phyloP scores from a whole-genome alignment of 2,113 vertebrate species.

The Anoura caudifer region DNA sequence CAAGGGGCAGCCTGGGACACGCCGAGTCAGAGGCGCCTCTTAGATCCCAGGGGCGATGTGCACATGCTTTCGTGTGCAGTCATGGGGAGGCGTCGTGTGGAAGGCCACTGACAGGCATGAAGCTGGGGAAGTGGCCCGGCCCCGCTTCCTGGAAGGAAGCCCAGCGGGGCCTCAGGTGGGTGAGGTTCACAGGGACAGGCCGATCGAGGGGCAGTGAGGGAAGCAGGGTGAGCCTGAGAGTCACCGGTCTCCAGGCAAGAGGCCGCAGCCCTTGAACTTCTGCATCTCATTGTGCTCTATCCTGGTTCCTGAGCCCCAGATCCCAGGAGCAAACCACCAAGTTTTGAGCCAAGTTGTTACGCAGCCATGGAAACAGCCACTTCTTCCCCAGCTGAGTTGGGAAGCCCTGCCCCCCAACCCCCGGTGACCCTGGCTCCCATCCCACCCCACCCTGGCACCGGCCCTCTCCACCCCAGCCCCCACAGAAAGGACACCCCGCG shows the following conservation, averaged over 20 bases:
- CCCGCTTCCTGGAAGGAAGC: not conserved
- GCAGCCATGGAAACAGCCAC: not conserved
- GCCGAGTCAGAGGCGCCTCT: too few relatives aligned
- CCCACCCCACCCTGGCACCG: not conserved
- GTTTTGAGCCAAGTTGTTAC: not conserved
- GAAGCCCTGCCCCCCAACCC: not conserved
- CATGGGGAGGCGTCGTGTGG: too few relatives aligned
- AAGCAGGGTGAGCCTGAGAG: rapidly evolving
- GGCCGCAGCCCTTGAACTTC: too few relatives aligned
- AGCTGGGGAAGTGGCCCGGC: too few relatives aligned
- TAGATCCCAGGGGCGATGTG: too few relatives aligned
- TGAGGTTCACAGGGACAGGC: rapidly evolving
- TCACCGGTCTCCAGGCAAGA: too few relatives aligned
- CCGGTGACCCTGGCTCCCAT: not conserved
- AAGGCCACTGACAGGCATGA: not conserved
- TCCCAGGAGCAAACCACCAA: rapidly evolving
- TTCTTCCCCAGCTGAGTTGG: not conserved
- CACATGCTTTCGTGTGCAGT: too few relatives aligned
- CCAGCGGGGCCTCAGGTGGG: rapidly evolving
- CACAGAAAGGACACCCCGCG: not conserved
- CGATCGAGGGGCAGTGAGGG: rapidly evolving
- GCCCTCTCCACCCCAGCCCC: rapidly evolving
- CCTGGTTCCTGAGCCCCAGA: not conserved
- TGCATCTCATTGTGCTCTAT: not conserved
- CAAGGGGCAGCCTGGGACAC: too few relatives aligned